These are phyloP conservation scores for Struthidea cinerea DNA, from an alignment of 2,113 vertebrate genomes.

Conservation along the genomic window DNA sequence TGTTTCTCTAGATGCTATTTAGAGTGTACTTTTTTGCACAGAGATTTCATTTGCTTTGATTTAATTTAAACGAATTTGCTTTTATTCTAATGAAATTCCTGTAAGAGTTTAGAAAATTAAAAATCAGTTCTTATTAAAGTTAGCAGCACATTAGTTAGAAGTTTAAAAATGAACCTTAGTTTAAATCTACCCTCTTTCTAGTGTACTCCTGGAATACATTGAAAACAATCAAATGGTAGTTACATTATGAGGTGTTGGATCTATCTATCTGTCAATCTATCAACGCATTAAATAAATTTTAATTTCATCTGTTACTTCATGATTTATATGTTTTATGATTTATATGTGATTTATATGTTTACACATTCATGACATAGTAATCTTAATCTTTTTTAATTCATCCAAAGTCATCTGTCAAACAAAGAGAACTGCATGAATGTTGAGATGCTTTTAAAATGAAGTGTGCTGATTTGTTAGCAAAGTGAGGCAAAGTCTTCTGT, in stretches of 20 bases:
- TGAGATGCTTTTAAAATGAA: neutral
- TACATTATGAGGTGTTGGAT: neutral
- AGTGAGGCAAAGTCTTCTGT: neutral
- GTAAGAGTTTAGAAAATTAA: neutral
- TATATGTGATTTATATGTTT: neutral
- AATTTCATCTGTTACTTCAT: neutral
- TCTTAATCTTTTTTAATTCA: neutral
- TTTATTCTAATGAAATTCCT: neutral
- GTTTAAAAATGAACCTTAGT: neutral
- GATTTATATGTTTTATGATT: neutral
- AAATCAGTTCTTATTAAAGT: neutral
- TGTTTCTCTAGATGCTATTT: neutral
- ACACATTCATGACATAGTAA: accelerated
- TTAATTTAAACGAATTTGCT: neutral
- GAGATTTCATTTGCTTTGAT: neutral
- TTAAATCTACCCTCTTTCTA: neutral
- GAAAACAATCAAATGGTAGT: neutral
- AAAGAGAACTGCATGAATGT: neutral
- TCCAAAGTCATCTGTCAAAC: neutral
- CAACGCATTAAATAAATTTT: neutral
- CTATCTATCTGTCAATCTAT: neutral
- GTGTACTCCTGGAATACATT: neutral
- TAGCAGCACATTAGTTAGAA: neutral
- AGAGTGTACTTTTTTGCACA: neutral
- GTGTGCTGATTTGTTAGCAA: neutral